Evolutionary conservation across 2,888 invertebrate genomes (phyloP).

Genomic region (Papilio elwesi): DNA sequence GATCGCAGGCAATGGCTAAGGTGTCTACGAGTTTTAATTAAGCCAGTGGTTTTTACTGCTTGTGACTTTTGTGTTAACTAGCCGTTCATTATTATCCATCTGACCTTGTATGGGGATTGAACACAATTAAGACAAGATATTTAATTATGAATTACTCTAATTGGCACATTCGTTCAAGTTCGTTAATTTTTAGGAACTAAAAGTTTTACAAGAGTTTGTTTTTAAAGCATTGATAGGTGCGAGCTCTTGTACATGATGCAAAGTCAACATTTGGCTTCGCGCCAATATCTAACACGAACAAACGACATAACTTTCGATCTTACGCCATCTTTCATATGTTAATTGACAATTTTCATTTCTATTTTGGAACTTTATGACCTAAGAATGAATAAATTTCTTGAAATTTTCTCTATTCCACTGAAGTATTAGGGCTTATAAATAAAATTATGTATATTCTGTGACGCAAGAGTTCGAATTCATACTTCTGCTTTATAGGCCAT

Average conservation of each 20-base stretch:
- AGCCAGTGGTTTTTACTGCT: conserved; percentile 19
- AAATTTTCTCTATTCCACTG: background rate
- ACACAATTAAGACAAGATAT: conserved; percentile 28
- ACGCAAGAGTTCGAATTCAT: background rate
- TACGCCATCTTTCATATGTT: conserved; percentile 54
- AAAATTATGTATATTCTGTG: background rate
- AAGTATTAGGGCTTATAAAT: background rate
- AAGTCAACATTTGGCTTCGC: conserved; percentile 3
- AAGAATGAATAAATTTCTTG: conserved; percentile 26
- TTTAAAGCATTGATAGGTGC: background rate
- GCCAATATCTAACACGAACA: conserved; percentile 44
- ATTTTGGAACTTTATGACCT: conserved; percentile 42
- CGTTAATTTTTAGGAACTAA: background rate
- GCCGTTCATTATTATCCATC: conserved; percentile 15
- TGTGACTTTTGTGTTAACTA: conserved; percentile 35
- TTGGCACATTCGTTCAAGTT: conserved; percentile 2
- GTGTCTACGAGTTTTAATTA: conserved; percentile 24
- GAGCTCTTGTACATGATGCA: conserved; percentile 1
- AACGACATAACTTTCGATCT: conserved; percentile 50
- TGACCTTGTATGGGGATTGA: conserved; percentile 25
- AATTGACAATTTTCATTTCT: conserved; percentile 49
- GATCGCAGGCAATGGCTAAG: background rate
- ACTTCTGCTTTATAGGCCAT: background rate
- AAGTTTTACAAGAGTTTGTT: conserved; percentile 14
- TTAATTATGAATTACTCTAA: conserved; percentile 16